These are phyloP conservation scores for Heliopora coerulea DNA, from an alignment of 92 coral and sea anemone species.

Conservation along the genomic window DNA sequence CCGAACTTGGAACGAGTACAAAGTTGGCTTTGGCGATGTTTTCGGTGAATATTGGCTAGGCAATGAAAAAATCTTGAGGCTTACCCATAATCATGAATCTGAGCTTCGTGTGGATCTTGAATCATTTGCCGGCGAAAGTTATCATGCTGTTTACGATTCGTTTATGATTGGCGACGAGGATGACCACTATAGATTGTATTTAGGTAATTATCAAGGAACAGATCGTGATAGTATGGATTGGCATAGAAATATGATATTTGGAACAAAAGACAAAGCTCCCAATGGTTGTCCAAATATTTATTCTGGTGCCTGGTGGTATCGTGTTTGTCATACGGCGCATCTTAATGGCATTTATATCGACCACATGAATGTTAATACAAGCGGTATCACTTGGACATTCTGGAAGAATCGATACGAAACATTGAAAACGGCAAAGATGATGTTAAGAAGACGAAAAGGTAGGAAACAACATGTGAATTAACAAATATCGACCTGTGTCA, in stretches of 20 bases:
- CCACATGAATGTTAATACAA: too few relatives aligned
- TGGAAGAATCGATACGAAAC: not conserved
- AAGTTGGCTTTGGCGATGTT: constrained; percentile 55
- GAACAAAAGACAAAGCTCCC: too few relatives aligned
- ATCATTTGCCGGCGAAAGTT: constrained; percentile 20
- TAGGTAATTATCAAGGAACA: too few relatives aligned
- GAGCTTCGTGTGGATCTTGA: constrained; percentile 41
- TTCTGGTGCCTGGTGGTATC: too few relatives aligned
- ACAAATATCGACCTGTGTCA: too few relatives aligned
- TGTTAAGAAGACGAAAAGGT: not conserved
- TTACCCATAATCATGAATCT: constrained; percentile 44
- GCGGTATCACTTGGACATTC: not conserved
- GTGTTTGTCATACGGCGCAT: too few relatives aligned
- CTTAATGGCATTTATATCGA: too few relatives aligned
- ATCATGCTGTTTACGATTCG: constrained; percentile 40
- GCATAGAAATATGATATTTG: too few relatives aligned
- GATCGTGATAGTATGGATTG: too few relatives aligned
- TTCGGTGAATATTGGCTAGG: constrained; percentile 77
- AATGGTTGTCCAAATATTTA: too few relatives aligned
- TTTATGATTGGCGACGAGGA: constrained; percentile 2
- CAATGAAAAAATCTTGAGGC: constrained; percentile 64
- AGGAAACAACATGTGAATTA: too few relatives aligned
- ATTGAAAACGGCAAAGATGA: not conserved
- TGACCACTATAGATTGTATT: constrained; percentile 1
- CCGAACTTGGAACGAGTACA: constrained; percentile 67